Evolutionary conservation across 1,140 invertebrate genomes (phyloP), one percentile per base, ranked within the genome.

Genomic region (Aphaenogaster ashmeadi): DNA sequence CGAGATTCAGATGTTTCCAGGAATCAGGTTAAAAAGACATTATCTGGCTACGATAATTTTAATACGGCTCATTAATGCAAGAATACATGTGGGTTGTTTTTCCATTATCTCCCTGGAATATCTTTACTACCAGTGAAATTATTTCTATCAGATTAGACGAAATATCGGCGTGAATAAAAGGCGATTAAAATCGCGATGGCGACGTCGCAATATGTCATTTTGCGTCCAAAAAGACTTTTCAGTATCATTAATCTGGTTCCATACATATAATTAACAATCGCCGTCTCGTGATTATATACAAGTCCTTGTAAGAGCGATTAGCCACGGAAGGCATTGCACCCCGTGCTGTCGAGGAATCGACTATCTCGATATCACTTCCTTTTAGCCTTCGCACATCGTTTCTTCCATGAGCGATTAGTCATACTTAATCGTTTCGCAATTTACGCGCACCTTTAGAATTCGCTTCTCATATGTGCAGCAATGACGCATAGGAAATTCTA

Each of bases 321-420:
- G 8, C 27, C 18, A n/a, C 54, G 13, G 33, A 33, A 75, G 80
- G 69, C 80, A 84, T 84, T 84, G 69, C 54, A 84, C 54, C 33
- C 41, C 33, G 54, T 33, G 38, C 41, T 44, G 21, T 56, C 36
- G 9, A 54, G 50, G 38, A 58, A 58, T 44, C 50, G 52, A 56
- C 66, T 62, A 72, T 83, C 52, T 72, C 41, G 67, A 74, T 83
- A 83, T 60, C 67, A 15, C 79, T 71, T 27, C 21, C 52, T 60
- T 60, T 60, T 58, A 58, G 38, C 54, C 66, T 83, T 60, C 41
- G 80, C 54, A 27, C 80, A 50, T 74, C 41, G 41, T 75, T 62
- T 41, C 80, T 75, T 84, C 69, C 69, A 62, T 27, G 56, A 79
- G 81, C 77, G 72, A 79, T 77, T 84, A 78, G 50, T 78, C 71